Evolutionary conservation across 2,888 invertebrate species (phyloP).

Genomic region (Cerceris rybyensis): DNA sequence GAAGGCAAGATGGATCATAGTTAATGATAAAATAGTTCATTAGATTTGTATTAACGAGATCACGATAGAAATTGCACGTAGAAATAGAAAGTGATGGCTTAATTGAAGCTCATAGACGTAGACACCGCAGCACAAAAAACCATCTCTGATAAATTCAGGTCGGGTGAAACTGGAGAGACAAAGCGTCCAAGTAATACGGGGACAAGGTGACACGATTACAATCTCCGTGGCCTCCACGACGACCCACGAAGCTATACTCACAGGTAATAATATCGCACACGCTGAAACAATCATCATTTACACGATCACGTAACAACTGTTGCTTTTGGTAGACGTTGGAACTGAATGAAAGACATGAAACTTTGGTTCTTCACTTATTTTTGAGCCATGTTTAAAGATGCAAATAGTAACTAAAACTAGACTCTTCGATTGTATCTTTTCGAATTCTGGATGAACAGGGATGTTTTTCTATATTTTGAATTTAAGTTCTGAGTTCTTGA

Average conservation of each 20-base stretch:
- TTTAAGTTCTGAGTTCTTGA: too few relatives aligned
- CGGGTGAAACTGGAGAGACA: conserved; percentile 76
- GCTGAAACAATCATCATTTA: conserved; percentile 32
- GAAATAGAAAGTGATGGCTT: conserved; percentile 19
- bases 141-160: conserved; percentile 78
- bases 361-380: too few relatives aligned
- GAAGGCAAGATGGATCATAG: conserved; percentile 23
- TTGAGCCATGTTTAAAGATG: too few relatives aligned
- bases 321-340: conserved; percentile 9
- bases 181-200: conserved; percentile 78
- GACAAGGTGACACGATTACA: conserved; percentile 81
- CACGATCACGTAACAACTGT: conserved; percentile 35
- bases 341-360: neutral
- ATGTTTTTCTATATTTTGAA: too few relatives aligned
- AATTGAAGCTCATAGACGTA: conserved; percentile 41
- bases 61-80: neutral
- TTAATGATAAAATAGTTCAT: conserved; percentile 3
- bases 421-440: too few relatives aligned
- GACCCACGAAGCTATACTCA: conserved; percentile 85
- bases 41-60: neutral
- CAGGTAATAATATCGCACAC: conserved; percentile 83
- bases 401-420: too few relatives aligned
- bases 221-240: conserved; percentile 85
- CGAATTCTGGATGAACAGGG: too few relatives aligned
- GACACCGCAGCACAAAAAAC: conserved; percentile 53